phyloP scores from a whole-genome alignment of 2,888 invertebrate species.

The Lordiphosa andalusiaca region DNA sequence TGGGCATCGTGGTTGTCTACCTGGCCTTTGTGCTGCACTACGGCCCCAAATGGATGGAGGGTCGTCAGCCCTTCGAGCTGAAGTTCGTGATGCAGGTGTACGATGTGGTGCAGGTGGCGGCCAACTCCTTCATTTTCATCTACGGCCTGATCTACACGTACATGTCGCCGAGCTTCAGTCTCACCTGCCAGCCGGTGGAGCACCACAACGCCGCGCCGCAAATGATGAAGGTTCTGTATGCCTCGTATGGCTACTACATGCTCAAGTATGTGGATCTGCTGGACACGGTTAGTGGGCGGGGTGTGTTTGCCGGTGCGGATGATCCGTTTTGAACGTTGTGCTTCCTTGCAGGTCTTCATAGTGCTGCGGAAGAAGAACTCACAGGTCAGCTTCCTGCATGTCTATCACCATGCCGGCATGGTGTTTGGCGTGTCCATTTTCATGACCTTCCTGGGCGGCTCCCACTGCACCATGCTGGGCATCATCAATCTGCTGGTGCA shows the following conservation, averaged over 20 bases:
- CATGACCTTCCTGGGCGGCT: slow-evolving; percentile 83
- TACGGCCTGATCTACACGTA: slow-evolving; percentile 60
- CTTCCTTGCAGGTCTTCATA: slow-evolving; percentile 83
- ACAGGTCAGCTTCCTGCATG: slow-evolving; percentile 91
- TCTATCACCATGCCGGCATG: slow-evolving; percentile 93
- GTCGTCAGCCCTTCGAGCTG: slow-evolving; percentile 84
- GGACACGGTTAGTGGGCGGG: slow-evolving; percentile 83
- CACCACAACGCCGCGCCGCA: slow-evolving; percentile 61
- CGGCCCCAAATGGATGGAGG: slow-evolving; percentile 88
- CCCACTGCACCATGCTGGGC: slow-evolving; percentile 86
- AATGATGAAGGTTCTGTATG: slow-evolving; percentile 80
- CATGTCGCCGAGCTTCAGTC: slow-evolving; percentile 66
- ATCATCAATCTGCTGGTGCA: slow-evolving; percentile 89
- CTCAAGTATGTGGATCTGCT: slow-evolving; percentile 86
- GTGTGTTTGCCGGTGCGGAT: no score
- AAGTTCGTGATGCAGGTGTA: slow-evolving; percentile 85
- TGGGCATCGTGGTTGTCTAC: slow-evolving; percentile 83
- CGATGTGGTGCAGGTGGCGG: slow-evolving; percentile 83
- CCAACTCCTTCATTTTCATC: slow-evolving; percentile 52
- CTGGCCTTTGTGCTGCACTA: slow-evolving; percentile 85
- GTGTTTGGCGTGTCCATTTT: slow-evolving; percentile 84
- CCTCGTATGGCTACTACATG: slow-evolving; percentile 85
- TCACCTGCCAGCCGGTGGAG: slow-evolving; percentile 73
- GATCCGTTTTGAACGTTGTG: background rate
- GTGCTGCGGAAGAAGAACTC: slow-evolving; percentile 89